Evolutionary conservation across 2,888 invertebrate species (phyloP), one percentile per base, ranked within the genome.

Genomic region (Ophion ellenae): DNA sequence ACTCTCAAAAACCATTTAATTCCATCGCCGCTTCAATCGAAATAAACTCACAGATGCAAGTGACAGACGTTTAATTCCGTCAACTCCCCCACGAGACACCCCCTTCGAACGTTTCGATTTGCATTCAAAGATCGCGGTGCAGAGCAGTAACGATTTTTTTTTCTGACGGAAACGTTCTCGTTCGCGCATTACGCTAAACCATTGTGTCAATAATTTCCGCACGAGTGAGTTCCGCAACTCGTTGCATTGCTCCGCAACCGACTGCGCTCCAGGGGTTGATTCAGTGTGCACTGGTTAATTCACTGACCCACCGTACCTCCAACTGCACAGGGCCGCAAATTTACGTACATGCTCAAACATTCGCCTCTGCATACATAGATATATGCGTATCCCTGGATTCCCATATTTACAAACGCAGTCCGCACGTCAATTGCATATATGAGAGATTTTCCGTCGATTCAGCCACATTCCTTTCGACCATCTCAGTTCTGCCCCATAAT

Each of bases 201-300:
- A 80, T 80, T 80, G 75, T 80, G 80, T 84, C 75, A 84, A 84
- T 84, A 84, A 75, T 80, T 78, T 75, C 70, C 64, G 63, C 57
- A 36, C 70, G 24, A 80, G 75, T 66, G 80, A 40, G 59, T 45
- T 61, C 24, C 61, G 36, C 67, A 69, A 69, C 69, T 14, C 74
- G 74, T 74, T 63, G 66, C 67, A 70, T 75, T 83, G 79, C 53
- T 40, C 70, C 17, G 45, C 24, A 20, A 32, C 45, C 14, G 28
- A 57, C 24, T 24, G 40, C 69, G 57, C 75, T 59, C 36, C 84
- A 32, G 10, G 28, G 71, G 61, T 80, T 80, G 73, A 74, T 84
- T 80, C 67, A 75, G 79, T 69, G 67, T 79, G 70, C 57, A 47
- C 79, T 45, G 57, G 61, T 80, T 84, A 75, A 84, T 75, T 74